Conservation (phyloP, 2,113 vertebrate genomes). For the Picathartes gymnocephalus region DNA sequence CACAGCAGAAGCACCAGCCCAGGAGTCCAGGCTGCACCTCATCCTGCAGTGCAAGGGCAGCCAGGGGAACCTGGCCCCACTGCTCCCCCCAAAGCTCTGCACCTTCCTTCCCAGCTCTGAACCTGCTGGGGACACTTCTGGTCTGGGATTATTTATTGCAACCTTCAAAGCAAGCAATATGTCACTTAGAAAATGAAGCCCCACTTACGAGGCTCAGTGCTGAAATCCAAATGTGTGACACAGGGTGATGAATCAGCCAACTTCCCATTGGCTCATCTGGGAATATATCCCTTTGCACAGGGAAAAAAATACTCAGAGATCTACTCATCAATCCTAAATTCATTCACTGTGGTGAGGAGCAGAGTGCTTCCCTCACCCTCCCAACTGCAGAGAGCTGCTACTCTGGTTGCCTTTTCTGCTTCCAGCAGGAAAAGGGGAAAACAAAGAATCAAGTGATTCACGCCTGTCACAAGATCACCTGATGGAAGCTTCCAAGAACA, state of each 20-base stretch:
- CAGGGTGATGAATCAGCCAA: background rate
- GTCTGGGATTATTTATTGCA: background rate
- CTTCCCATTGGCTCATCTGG: background rate
- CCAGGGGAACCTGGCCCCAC: background rate
- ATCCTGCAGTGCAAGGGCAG: rapidly evolving
- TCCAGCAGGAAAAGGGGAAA: background rate
- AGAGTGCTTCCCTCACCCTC: background rate
- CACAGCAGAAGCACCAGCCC: background rate
- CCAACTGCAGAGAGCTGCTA: background rate
- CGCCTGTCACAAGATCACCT: background rate
- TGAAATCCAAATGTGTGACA: background rate
- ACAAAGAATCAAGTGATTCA: background rate
- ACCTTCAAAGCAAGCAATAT: background rate
- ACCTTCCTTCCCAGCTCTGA: background rate
- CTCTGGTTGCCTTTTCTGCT: background rate
- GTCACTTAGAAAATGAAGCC: background rate
- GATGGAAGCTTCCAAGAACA: background rate
- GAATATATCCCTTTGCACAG: background rate
- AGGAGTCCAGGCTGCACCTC: rapidly evolving
- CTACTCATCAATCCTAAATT: background rate
- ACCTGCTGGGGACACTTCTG: background rate
- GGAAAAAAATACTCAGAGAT: background rate
- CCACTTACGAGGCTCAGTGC: background rate
- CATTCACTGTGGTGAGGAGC: background rate
- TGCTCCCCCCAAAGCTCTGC: background rate